These are phyloP conservation scores for Anastatus disparis DNA, from an alignment of 1,140 invertebrate genomes.

Conservation along the genomic window DNA sequence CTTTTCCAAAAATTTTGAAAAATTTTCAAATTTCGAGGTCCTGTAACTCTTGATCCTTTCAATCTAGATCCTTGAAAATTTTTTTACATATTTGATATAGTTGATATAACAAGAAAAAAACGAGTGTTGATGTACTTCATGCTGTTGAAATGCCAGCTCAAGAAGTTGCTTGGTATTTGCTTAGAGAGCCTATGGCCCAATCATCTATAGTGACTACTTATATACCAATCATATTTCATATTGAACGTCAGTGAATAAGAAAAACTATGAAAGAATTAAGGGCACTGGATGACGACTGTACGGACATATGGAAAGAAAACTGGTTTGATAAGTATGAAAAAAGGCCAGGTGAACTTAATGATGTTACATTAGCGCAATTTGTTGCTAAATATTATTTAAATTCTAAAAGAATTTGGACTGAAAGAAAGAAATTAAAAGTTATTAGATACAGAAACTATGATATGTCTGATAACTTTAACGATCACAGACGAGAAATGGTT, in stretches of 20 bases:
- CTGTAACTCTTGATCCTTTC: no score
- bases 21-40: no score
- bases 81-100: conserved; percentile 53
- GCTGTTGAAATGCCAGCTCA: conserved; percentile 59
- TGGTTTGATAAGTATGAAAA: conserved; percentile 53
- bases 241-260: conserved; percentile 50
- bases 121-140: conserved; percentile 58
- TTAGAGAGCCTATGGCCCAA: conserved; percentile 47
- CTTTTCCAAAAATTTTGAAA: no score
- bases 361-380: conserved; percentile 50
- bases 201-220: conserved; percentile 35
- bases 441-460: conserved; percentile 57
- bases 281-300: conserved; percentile 43
- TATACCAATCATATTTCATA: conserved; percentile 58
- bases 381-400: conserved; percentile 46
- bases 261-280: conserved; percentile 45
- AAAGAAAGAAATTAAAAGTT: conserved; percentile 43
- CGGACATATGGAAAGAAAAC: conserved; percentile 51
- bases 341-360: conserved; percentile 53
- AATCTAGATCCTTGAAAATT: no score
- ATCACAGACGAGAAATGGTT: conserved; percentile 53
- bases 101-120: conserved; percentile 52
- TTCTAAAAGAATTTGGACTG: conserved; percentile 44
- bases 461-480: conserved; percentile 43
- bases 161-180: conserved; percentile 64